phyloP scores from a whole-genome alignment of 2,113 vertebrate genomes.

The Chroicocephalus ridibundus region DNA sequence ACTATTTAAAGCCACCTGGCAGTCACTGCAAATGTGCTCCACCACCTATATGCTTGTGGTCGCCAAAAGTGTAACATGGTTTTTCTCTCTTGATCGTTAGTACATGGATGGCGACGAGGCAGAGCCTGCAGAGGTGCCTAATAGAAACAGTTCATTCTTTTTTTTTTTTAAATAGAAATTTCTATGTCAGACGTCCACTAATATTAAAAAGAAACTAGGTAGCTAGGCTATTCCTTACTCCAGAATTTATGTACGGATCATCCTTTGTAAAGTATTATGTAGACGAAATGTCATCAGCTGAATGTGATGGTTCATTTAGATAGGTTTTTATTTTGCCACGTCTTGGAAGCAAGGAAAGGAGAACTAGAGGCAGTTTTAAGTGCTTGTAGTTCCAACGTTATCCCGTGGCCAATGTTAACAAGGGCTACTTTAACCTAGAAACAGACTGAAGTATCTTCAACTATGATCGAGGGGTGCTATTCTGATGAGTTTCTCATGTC shows the following conservation, averaged over 20 bases:
- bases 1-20: not conserved
- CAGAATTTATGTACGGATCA: rapidly evolving
- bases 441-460: not conserved
- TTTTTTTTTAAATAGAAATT: not conserved
- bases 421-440: not conserved
- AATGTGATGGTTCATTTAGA: not conserved
- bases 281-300: not conserved
- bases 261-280: not conserved
- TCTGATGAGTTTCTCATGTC: not conserved
- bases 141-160: not conserved
- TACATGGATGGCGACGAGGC: not conserved
- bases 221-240: not conserved
- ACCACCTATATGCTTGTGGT: not conserved
- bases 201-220: not conserved
- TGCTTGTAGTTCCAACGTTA: not conserved
- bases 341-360: not conserved
- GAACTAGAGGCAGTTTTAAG: not conserved
- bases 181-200: not conserved
- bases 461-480: not conserved
- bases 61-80: not conserved
- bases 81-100: not conserved
- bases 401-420: not conserved
- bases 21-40: not conserved
- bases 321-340: not conserved
- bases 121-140: not conserved